These are phyloP conservation scores for Dorcus parallelipipedus DNA, from an alignment of 2,888 invertebrate genomes.

Conservation along the genomic window DNA sequence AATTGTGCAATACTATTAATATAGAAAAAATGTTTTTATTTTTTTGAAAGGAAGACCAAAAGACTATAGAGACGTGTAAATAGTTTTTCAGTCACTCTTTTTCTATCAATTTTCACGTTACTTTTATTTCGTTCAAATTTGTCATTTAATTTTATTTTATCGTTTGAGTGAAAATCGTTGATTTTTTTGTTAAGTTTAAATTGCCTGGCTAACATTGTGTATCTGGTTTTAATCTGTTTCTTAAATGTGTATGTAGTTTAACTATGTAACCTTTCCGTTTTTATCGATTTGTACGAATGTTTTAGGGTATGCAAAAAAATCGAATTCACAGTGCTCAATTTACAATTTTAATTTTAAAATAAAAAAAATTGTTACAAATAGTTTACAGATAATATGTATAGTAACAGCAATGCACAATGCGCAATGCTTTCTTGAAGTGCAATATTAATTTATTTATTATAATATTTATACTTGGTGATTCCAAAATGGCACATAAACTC, in stretches of 20 bases:
- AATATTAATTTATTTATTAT: conserved; percentile 3
- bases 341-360: not conserved
- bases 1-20: conserved; percentile 14
- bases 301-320: conserved; percentile 10
- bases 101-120: too few relatives aligned
- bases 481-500: too few relatives aligned
- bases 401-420: too few relatives aligned
- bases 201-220: too few relatives aligned
- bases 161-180: too few relatives aligned
- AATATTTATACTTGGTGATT: not conserved
- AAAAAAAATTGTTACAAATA: not conserved
- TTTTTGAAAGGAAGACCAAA: conserved; percentile 9
- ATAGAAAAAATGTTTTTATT: not conserved
- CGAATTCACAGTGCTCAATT: not conserved
- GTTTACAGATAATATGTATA: not conserved
- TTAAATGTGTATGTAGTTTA: too few relatives aligned
- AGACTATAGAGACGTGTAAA: conserved; percentile 8
- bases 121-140: too few relatives aligned
- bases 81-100: not conserved
- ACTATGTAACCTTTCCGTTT: conserved; percentile 6
- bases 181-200: too few relatives aligned
- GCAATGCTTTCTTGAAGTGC: not conserved
- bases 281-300: conserved; percentile 5
- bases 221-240: too few relatives aligned
- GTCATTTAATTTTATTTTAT: too few relatives aligned